These are phyloP conservation scores for Papilio elwesi DNA, from an alignment of 2,888 invertebrate species.

Conservation along the genomic window DNA sequence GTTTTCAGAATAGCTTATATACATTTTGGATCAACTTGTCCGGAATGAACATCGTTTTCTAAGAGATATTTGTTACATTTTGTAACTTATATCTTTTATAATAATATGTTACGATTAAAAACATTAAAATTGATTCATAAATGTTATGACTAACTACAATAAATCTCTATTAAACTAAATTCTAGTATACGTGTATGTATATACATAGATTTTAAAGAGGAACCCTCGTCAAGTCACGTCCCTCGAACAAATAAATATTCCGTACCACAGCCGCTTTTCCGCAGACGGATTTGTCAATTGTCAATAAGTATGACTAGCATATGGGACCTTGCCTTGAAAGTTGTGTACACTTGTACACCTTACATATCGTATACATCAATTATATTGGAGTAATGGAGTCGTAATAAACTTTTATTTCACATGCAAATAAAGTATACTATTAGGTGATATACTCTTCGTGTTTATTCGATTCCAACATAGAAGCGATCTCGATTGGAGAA, in stretches of 20 bases:
- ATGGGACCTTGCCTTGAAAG: conserved; percentile 60
- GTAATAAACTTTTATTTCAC: neutral
- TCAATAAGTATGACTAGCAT: conserved; percentile 57
- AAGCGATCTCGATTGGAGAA: no score
- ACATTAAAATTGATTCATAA: no score
- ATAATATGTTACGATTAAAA: no score
- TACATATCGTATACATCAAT: conserved; percentile 9
- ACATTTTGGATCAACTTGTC: no score
- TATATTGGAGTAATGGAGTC: neutral
- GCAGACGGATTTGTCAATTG: conserved; percentile 63
- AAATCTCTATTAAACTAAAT: neutral
- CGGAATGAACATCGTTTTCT: no score
- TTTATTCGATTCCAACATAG: no score
- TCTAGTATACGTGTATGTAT: neutral
- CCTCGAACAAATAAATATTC: conserved; percentile 58
- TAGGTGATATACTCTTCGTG: no score
- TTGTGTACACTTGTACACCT: conserved; percentile 44
- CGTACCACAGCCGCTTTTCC: conserved; percentile 58
- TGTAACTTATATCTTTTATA: no score
- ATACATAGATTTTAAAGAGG: conserved; percentile 41
- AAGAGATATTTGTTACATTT: no score
- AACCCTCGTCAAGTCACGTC: conserved; percentile 60
- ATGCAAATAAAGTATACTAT: neutral
- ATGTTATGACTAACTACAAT: no score
- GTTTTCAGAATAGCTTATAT: no score